Percentiles rank a stretch among this genome's conserved stretches.
phyloP scores from a whole-genome alignment of 2,113 vertebrate species.

The Rhinolophus sinicus region DNA sequence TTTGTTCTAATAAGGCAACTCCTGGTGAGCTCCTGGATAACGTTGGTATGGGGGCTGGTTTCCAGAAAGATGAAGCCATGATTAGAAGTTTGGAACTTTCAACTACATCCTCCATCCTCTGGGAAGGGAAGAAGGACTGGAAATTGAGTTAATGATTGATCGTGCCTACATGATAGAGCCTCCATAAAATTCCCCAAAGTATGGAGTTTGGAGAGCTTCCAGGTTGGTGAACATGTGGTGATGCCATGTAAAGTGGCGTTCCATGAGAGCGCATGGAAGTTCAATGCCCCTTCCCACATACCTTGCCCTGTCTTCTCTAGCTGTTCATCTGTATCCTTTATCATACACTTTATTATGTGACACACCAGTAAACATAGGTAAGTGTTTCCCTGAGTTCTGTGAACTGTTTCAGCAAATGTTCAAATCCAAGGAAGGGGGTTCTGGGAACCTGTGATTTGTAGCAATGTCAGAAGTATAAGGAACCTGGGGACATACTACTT shows the following conservation, averaged over 20 bases:
- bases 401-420: not conserved
- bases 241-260: not conserved
- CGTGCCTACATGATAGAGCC: not conserved
- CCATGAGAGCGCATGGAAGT: not conserved
- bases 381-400: not conserved
- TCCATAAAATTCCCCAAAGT: not conserved
- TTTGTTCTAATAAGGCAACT: not conserved
- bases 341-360: not conserved
- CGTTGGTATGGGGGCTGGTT: not conserved
- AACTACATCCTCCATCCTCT: not conserved
- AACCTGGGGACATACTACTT: not conserved
- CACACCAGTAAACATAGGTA: not conserved
- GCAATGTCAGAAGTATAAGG: not conserved
- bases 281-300: not conserved
- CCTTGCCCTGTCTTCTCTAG: not conserved
- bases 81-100: not conserved
- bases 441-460: not conserved
- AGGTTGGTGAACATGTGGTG: not conserved
- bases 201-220: not conserved
- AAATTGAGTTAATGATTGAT: not conserved
- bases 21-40: not conserved
- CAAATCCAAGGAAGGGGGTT: not conserved
- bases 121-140: not conserved
- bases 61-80: not conserved
- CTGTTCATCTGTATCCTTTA: not conserved